A percentile compares a stretch with the other conserved stretches of the same genome.
Evolutionary conservation across 2,888 invertebrate species (phyloP).

Genomic region (Ypsolopha sequella): DNA sequence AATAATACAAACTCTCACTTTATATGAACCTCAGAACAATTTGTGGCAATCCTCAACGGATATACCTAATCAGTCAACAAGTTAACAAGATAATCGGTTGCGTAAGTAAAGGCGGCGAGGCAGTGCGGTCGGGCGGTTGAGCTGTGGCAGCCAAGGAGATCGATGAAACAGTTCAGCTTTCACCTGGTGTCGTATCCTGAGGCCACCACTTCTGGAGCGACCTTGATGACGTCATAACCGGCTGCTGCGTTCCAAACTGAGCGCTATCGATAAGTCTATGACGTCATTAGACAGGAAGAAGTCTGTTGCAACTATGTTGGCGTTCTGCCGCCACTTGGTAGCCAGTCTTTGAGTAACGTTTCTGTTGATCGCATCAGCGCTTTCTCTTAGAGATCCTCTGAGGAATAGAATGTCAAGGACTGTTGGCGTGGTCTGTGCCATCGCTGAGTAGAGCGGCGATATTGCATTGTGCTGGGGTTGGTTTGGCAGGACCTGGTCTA

Average conservation of each 20-base stretch:
- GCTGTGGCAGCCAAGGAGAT: slow-evolving; percentile 33
- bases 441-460: slow-evolving; percentile 73
- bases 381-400: slow-evolving; percentile 72
- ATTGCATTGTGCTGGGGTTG: slow-evolving; percentile 48
- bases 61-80: slow-evolving; percentile 20
- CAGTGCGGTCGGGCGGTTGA: slow-evolving; percentile 16
- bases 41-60: slow-evolving; percentile 14
- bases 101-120: slow-evolving; percentile 23
- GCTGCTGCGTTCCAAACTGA: slow-evolving; percentile 49
- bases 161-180: slow-evolving; percentile 18
- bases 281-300: slow-evolving; percentile 80
- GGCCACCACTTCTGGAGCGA: slow-evolving; percentile 38
- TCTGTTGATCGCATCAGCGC: slow-evolving; percentile 77
- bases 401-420: slow-evolving; percentile 72
- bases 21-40: neutral
- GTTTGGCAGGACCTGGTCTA: slow-evolving; percentile 46
- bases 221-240: slow-evolving; percentile 49
- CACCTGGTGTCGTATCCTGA: slow-evolving; percentile 16
- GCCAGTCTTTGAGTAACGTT: slow-evolving; percentile 77
- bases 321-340: slow-evolving; percentile 74
- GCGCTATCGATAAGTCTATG: slow-evolving; percentile 74
- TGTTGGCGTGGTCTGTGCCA: slow-evolving; percentile 81
- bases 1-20: neutral
- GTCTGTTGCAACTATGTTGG: slow-evolving; percentile 81
- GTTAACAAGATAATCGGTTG: slow-evolving; percentile 17